Percentiles rank a stretch among this genome's conserved stretches.
These are phyloP conservation scores for Trichomalopsis sarcophagae DNA, from an alignment of 1,140 invertebrate species.

Conservation along the genomic window DNA sequence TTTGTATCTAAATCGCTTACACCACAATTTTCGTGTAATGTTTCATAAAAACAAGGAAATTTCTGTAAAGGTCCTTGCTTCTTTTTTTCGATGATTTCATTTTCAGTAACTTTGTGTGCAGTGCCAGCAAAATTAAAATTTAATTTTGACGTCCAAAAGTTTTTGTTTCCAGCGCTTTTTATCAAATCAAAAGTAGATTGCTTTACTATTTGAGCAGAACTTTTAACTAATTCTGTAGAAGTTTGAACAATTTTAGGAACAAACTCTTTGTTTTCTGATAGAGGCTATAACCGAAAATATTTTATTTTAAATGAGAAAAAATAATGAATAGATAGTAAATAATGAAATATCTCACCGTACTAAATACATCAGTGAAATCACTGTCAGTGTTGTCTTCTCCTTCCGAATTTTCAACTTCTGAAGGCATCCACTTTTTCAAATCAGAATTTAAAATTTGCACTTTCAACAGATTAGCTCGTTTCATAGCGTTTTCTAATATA, in stretches of 20 bases:
- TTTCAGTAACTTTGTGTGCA: constrained; percentile 54
- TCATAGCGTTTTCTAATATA: constrained; percentile 75
- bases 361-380: constrained; percentile 27
- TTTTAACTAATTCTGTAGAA: constrained; percentile 70
- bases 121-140: constrained; percentile 60
- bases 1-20: constrained; percentile 66
- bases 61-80: constrained; percentile 62
- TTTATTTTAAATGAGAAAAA: constrained; percentile 34
- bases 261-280: constrained; percentile 68
- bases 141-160: constrained; percentile 70
- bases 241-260: constrained; percentile 71
- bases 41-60: constrained; percentile 72
- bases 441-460: constrained; percentile 68
- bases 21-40: constrained; percentile 61
- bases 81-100: constrained; percentile 52
- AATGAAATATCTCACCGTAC: constrained; percentile 40
- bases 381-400: constrained; percentile 22
- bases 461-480: constrained; percentile 71
- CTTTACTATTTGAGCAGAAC: constrained; percentile 69
- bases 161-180: constrained; percentile 65
- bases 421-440: constrained; percentile 65
- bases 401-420: constrained; percentile 48
- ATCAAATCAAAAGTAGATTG: constrained; percentile 70
- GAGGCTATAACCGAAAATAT: constrained; percentile 60
- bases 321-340: neutral